A percentile compares a stretch with the other conserved stretches of the same genome.
phyloP scores from a whole-genome alignment of 30 jellyfish, hydroid and myxozoan species.

The Hydra vulgaris region DNA sequence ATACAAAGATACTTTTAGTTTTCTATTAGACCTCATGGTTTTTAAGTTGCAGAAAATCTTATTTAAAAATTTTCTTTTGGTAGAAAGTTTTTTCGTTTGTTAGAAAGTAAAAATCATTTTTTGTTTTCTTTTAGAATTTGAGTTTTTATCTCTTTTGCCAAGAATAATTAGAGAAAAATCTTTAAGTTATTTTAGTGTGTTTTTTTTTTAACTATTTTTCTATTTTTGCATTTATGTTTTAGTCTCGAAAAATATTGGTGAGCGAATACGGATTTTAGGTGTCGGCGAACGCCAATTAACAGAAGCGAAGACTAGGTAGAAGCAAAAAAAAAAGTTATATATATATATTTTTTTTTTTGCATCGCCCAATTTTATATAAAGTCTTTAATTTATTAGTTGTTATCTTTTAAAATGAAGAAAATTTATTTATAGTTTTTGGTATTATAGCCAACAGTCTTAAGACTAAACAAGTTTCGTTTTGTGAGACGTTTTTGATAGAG shows the following conservation, averaged over 20 bases:
- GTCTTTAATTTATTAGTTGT: too few relatives aligned
- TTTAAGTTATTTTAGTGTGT: too few relatives aligned
- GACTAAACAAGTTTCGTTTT: not conserved
- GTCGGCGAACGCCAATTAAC: not conserved
- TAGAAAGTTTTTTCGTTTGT: too few relatives aligned
- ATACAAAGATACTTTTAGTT: too few relatives aligned
- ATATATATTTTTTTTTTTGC: too few relatives aligned
- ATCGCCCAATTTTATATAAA: too few relatives aligned
- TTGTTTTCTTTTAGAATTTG: not conserved
- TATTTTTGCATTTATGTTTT: too few relatives aligned
- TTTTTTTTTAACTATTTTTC: not conserved
- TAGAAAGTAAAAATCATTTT: too few relatives aligned
- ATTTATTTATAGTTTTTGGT: not conserved
- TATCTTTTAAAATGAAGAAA: not conserved
- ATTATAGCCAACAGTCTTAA: not conserved
- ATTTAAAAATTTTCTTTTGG: too few relatives aligned
- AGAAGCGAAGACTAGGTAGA: not conserved
- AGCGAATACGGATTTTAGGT: not conserved
- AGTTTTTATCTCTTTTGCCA: not conserved
- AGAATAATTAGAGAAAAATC: too few relatives aligned
- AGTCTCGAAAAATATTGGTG: not conserved
- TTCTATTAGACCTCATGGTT: too few relatives aligned
- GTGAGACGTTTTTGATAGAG: not conserved
- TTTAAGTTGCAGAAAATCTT: too few relatives aligned
- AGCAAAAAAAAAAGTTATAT: not conserved